These are phyloP conservation scores for Harpalus rufipes DNA, from an alignment of 2,888 invertebrate species.

Conservation along the genomic window DNA sequence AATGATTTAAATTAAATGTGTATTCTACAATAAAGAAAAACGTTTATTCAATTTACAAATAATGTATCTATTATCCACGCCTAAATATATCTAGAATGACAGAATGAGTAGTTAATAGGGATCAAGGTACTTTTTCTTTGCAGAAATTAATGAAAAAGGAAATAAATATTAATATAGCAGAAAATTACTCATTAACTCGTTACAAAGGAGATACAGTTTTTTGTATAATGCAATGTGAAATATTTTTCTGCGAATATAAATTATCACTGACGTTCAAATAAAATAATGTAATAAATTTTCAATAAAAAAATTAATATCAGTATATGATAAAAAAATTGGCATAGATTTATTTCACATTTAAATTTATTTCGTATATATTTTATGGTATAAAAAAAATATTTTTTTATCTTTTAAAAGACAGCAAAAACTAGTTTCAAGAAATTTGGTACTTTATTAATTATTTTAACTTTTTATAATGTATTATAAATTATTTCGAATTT, in stretches of 20 bases:
- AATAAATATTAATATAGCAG: not conserved
- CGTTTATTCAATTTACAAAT: slow-evolving; percentile 59
- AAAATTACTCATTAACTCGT: not conserved
- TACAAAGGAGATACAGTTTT: not conserved
- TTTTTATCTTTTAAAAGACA: not conserved
- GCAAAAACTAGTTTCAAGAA: too few species aligned
- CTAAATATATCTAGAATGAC: slow-evolving; percentile 43
- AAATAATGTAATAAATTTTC: too few species aligned
- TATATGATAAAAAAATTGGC: not conserved
- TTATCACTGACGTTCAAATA: too few species aligned
- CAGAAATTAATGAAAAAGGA: slow-evolving; percentile 7
- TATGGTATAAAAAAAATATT: not conserved
- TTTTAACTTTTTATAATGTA: too few species aligned
- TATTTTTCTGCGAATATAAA: not conserved
- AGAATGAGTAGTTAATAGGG: slow-evolving; percentile 11
- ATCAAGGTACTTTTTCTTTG: slow-evolving; percentile 3
- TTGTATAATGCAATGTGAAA: not conserved
- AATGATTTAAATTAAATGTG: slow-evolving; percentile 51
- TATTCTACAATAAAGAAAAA: slow-evolving; percentile 57
- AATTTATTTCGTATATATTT: not conserved
- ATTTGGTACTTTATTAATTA: too few species aligned
- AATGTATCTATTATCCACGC: slow-evolving; percentile 45
- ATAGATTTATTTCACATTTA: not conserved
- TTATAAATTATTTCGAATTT: too few species aligned
- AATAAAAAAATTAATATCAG: not conserved